Evolutionary conservation across 2,797 vertebrate genomes (phyloP), one percentile per base, ranked within the genome.

Genomic region (Sebastes dallii): DNA sequence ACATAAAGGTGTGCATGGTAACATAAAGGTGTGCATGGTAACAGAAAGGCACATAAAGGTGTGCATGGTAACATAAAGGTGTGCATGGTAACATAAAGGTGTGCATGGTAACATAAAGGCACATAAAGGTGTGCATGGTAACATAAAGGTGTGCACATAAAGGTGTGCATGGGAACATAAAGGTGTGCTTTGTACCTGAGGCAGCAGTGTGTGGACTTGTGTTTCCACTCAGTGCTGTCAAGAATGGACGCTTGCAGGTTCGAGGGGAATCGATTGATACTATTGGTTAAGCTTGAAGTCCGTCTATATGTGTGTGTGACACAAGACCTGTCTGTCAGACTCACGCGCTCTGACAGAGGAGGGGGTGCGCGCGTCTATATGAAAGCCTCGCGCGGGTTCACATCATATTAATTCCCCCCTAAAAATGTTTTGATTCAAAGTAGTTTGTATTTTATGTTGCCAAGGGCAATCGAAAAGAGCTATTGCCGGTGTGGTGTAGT

Each of bases 401-500:
- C 97, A 96, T 98, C 96, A 97, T 96, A 98, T 98, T 99, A 99
- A 99, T 99, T 98, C 97, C 95, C 95, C 39, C 96, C 96, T 94
- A 93, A 97, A 98, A 99, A 98, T 99, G 97, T 99, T 99, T 98
- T 99, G 97, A 99, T 98, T 98, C 97, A 98, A 98, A 98, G 98
- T 98, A 98, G 97, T 99, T 99, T 98, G 98, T 99, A 98, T 98
- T 98, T 99, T 97, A 97, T 96, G 98, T 99, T 98, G 98, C 98
- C 98, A 98, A 95, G 97, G 98, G 98, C 98, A 96, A 99, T 98
- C 94, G 96, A 96, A 97, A 97, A 97, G 96, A 96, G 96, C 96
- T 96, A 96, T 96, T 96, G 97, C 97, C 95, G 95, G 95, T 39
- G 36, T 39, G 36, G 36, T 39, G 36, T 97, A 97, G 97, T 97